These are phyloP conservation scores for Brachypodius melanocephalos DNA, from an alignment of 2,113 vertebrate genomes.

Conservation along the genomic window DNA sequence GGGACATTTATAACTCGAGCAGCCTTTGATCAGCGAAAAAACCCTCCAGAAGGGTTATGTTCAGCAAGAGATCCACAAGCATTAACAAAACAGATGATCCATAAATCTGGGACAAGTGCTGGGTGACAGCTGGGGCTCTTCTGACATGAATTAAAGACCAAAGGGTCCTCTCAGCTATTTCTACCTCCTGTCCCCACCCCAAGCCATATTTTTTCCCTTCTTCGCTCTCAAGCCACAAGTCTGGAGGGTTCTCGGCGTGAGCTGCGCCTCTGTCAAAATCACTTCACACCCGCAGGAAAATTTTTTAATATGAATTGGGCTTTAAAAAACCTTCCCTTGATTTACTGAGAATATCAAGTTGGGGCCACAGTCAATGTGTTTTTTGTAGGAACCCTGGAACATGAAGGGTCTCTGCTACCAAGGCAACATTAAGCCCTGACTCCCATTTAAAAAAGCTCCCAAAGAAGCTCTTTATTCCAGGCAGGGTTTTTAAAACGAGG, in stretches of 20 bases:
- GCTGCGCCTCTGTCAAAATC: slow-evolving; percentile 65
- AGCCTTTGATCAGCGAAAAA: not conserved
- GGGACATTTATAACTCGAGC: not conserved
- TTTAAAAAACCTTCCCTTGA: slow-evolving; percentile 73
- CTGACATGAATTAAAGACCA: not conserved
- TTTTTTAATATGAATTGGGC: slow-evolving; percentile 58
- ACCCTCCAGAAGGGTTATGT: not conserved
- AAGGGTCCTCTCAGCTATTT: slow-evolving; percentile 11
- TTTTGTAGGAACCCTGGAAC: slow-evolving; percentile 66
- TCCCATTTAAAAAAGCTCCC: slow-evolving; percentile 47
- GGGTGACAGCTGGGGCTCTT: not conserved
- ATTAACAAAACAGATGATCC: slow-evolving; percentile 22
- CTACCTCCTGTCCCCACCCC: slow-evolving; percentile 15
- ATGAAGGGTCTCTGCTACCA: slow-evolving; percentile 56
- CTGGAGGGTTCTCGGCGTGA: slow-evolving; percentile 39
- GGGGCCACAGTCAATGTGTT: slow-evolving; percentile 64
- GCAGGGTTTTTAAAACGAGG: slow-evolving; percentile 49
- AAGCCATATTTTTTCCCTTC: not conserved
- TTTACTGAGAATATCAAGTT: slow-evolving; percentile 74
- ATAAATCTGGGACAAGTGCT: not conserved
- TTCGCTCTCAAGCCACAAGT: slow-evolving; percentile 2
- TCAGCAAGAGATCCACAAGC: slow-evolving; percentile 19
- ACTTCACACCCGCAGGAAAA: slow-evolving; percentile 64
- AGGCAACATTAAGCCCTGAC: slow-evolving; percentile 57
- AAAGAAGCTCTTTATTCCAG: slow-evolving; percentile 68